Conservation (phyloP, 2,797 vertebrate genomes). For the Hemitrygon akajei region DNA sequence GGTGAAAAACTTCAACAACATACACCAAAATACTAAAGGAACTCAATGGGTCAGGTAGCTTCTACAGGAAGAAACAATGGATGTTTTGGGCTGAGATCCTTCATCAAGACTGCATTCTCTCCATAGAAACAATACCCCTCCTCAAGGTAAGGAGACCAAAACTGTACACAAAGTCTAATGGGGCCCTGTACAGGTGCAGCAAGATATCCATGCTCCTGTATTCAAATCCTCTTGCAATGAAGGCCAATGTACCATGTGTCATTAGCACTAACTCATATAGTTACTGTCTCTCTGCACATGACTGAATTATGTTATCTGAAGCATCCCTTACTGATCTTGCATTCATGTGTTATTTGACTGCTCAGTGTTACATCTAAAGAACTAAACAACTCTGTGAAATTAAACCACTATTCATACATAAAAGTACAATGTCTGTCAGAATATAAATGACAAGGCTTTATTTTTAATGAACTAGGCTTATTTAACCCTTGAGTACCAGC, state of each 20-base stretch:
- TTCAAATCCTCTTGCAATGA: background rate
- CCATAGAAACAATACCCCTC: no score
- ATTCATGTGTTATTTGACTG: background rate
- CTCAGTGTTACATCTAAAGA: background rate
- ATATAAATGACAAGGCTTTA: background rate
- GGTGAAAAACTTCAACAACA: no score
- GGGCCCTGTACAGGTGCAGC: no score
- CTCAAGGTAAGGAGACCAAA: no score
- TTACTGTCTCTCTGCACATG: background rate
- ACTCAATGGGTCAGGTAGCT: no score
- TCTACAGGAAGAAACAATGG: no score
- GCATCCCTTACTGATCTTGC: background rate
- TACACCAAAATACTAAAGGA: no score
- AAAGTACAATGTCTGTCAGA: background rate
- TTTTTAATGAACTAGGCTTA: background rate
- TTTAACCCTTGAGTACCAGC: background rate
- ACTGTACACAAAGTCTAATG: no score
- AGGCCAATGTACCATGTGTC: background rate
- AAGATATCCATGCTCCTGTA: no score
- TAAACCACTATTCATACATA: background rate
- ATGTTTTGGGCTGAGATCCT: no score
- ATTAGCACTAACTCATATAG: background rate
- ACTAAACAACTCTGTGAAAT: background rate
- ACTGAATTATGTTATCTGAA: background rate
- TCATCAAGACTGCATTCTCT: no score